phyloP scores from a whole-genome alignment of 2,888 invertebrate species.

The Leptopilina myrica region DNA sequence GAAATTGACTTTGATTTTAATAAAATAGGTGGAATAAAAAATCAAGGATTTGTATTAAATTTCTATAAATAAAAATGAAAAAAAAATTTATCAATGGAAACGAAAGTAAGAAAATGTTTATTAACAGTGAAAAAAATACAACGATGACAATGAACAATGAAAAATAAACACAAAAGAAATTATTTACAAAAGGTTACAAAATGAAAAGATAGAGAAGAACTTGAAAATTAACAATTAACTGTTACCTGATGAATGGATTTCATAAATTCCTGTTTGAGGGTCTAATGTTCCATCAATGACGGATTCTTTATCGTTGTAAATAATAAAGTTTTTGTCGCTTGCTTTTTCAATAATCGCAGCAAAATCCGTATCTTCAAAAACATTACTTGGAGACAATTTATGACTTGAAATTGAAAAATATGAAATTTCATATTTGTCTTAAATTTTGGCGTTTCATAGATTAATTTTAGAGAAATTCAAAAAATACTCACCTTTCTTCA shows the following conservation, averaged over 20 bases:
- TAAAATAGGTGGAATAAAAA: too few species aligned
- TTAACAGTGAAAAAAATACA: constrained; percentile 33
- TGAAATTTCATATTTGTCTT: not conserved
- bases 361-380: constrained; percentile 29
- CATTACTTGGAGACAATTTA: not conserved
- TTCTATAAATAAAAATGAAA: not conserved
- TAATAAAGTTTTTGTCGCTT: constrained; percentile 15
- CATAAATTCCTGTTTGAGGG: constrained; percentile 61
- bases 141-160: constrained; percentile 2
- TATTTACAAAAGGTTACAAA: constrained; percentile 31
- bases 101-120: constrained; percentile 6
- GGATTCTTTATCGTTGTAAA: constrained; percentile 50
- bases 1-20: too few species aligned
- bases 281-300: constrained; percentile 59
- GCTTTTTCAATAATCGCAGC: constrained; percentile 18
- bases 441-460: not conserved
- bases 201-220: not conserved
- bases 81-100: not conserved
- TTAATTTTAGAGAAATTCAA: not conserved
- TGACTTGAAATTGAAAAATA: not conserved
- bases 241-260: constrained; percentile 59
- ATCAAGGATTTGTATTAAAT: too few species aligned
- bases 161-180: constrained; percentile 18
- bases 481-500: constrained; percentile 15
- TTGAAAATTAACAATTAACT: constrained; percentile 19